Evolutionary conservation across 1,140 invertebrate species (phyloP).

Genomic region (Dendrolimus kikuchii): DNA sequence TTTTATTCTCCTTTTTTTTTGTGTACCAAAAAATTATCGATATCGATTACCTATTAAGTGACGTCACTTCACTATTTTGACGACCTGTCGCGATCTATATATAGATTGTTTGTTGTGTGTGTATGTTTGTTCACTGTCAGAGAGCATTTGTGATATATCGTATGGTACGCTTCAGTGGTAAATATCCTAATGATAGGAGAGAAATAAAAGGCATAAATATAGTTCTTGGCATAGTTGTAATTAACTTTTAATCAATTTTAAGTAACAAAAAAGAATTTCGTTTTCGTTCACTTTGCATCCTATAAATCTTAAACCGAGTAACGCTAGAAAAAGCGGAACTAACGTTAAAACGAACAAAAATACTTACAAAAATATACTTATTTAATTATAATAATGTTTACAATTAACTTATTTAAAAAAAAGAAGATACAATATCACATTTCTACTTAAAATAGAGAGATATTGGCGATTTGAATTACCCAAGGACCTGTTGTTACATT

Average conservation of each 20-base stretch:
- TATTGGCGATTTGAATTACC: constrained; percentile 43
- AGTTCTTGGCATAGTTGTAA: constrained; percentile 68
- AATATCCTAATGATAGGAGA: neutral
- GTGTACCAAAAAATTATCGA: too few species aligned
- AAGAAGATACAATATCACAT: constrained; percentile 70
- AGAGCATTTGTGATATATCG: too few species aligned
- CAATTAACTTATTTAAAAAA: constrained; percentile 58
- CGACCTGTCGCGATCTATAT: too few species aligned
- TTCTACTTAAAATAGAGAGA: constrained; percentile 71
- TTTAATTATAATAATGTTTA: constrained; percentile 62
- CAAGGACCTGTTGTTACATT: too few species aligned
- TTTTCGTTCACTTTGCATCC: constrained; percentile 51
- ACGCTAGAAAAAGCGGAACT: constrained; percentile 64
- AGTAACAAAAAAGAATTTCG: constrained; percentile 69
- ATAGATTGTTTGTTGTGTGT: too few species aligned
- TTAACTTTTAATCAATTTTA: constrained; percentile 71
- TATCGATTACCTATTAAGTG: too few species aligned
- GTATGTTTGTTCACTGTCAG: too few species aligned
- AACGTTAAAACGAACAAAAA: constrained; percentile 60
- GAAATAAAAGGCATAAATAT: constrained; percentile 39
- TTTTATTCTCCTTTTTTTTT: too few species aligned
- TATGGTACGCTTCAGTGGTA: too few species aligned
- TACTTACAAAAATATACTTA: constrained; percentile 69
- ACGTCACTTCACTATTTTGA: too few species aligned
- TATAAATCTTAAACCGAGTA: constrained; percentile 57